Base-by-base conservation (phyloP, 1,140 invertebrate species). In the Diuraphis noxia region DNA sequence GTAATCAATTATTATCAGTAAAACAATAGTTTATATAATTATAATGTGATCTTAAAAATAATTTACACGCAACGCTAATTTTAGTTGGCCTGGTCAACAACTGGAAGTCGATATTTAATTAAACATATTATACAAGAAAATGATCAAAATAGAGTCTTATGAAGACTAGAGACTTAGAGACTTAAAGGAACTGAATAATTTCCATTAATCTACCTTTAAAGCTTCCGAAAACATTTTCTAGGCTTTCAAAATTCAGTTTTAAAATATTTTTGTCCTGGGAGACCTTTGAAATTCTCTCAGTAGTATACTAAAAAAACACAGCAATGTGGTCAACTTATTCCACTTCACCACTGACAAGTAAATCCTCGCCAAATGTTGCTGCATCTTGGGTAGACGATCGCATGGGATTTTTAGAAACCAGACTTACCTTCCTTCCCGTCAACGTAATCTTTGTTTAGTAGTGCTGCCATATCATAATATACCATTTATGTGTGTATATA, bases 281-380 rank as follows among this genome's bases (percentile, higher is more conserved):
- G 43, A 49, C 43, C 41, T 49, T 34, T 25, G n/a, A 10, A 86
- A 86, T 86, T 86, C 21, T n/a, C 82, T 46, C n/a, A 21, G n/a
- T 46, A 36, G 43, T 86, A 9, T 84, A 36, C 43, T 86, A 86
- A 49, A 41, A 41, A 86, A 46, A 49, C n/a, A 23, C 25, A 86
- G 41, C 25, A 40, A 84, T 21, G 43, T 36, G 84, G 84, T 86
- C 84, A 86, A 86, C 84, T 49, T 49, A 49, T 46, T 86, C n/a
- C 46, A 85, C 82, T 85, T 85, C 84, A 36, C 43, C 34, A 86
- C 84, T 86, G 84, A 86, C 84, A 86, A 49, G 84, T 86, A 86
- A 86, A 86, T 86, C 84, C 43, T 86, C n/a, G 19, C 84, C 84
- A 86, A 86, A 86, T 49, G n/a, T 86, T 34, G n/a, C 43, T 86